phyloP scores from a whole-genome alignment of 2,888 invertebrate genomes.

The Scrobipalpa costella region DNA sequence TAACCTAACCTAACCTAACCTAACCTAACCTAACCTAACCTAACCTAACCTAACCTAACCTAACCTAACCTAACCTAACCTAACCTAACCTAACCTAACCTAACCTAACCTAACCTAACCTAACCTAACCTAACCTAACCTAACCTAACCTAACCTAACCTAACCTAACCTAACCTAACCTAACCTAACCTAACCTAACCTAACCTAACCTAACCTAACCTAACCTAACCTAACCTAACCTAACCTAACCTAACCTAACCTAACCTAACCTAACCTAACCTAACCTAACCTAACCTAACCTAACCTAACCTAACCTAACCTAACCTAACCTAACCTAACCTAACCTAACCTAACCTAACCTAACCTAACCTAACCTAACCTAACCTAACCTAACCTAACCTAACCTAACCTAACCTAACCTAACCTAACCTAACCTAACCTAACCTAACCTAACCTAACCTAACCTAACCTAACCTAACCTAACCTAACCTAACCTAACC shows the following conservation, averaged over 20 bases:
- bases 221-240: conserved; percentile 25
- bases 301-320: conserved; percentile 32
- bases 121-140: conserved; percentile 10
- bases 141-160: conserved; percentile 29
- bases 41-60: conserved; percentile 38
- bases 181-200: conserved; percentile 21
- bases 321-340: conserved; percentile 19
- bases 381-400: too few species aligned
- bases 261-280: conserved; percentile 21
- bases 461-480: too few species aligned
- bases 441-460: too few species aligned
- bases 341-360: too few species aligned
- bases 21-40: conserved; percentile 36
- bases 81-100: conserved; percentile 32
- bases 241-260: conserved; percentile 24
- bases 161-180: conserved; percentile 34
- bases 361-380: too few species aligned
- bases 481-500: too few species aligned
- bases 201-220: conserved; percentile 28
- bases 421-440: too few species aligned
- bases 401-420: too few species aligned
- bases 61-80: conserved; percentile 34
- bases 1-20: conserved; percentile 37
- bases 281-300: conserved; percentile 29
- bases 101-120: conserved; percentile 32